Evolutionary conservation across 2,113 vertebrate species (phyloP).

Genomic region (Bubalus kerabau): DNA sequence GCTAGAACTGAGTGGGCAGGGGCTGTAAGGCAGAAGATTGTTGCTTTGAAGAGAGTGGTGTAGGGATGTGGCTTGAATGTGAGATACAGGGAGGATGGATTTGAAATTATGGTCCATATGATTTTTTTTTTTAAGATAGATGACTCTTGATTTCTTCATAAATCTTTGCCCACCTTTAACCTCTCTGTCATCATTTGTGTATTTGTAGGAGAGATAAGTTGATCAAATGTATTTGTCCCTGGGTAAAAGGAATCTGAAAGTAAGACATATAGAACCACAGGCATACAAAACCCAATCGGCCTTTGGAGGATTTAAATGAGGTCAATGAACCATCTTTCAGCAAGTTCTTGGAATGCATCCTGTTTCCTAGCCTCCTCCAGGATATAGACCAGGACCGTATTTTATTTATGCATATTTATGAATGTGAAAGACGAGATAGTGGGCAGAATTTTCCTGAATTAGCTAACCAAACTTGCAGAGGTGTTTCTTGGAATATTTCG

Average conservation of each 20-base stretch:
- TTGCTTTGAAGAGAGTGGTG: conserved; percentile 54
- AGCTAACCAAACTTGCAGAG: conserved; percentile 61
- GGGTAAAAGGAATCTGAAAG: conserved; percentile 46
- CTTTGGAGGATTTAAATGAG: conserved; percentile 73
- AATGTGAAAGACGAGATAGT: neutral
- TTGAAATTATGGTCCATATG: neutral
- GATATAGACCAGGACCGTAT: neutral
- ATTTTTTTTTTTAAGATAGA: neutral
- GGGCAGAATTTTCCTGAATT: conserved; percentile 28
- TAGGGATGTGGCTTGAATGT: conserved; percentile 40
- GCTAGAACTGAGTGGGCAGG: conserved; percentile 5
- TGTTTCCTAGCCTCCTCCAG: conserved; percentile 7
- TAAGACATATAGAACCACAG: conserved; percentile 37
- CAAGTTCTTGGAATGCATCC: conserved; percentile 69
- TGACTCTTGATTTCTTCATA: conserved; percentile 42
- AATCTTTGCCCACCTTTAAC: neutral
- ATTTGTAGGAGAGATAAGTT: conserved; percentile 45
- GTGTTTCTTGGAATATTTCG: neutral
- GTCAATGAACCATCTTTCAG: conserved; percentile 67
- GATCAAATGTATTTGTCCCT: conserved; percentile 35
- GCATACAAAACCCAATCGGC: conserved; percentile 37
- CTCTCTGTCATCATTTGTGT: neutral
- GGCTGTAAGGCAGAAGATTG: neutral
- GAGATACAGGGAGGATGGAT: conserved; percentile 41
- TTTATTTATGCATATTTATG: conserved; percentile 32